These are phyloP conservation scores for Leucoraja ocellata DNA, from an alignment of 2,797 vertebrate genomes.

Conservation along the genomic window DNA sequence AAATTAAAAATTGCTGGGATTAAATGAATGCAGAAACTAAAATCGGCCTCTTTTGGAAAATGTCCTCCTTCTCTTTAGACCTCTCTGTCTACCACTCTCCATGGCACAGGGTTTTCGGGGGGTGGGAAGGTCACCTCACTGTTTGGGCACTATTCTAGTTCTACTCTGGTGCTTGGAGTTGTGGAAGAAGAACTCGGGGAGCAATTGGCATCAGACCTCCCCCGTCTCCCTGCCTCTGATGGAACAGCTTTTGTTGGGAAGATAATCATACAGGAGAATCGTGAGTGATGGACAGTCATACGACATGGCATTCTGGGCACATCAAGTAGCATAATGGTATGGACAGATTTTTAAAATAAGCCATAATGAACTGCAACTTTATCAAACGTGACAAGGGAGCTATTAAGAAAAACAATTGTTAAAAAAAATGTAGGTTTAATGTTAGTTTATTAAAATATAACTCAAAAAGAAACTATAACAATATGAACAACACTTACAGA, in stretches of 20 bases:
- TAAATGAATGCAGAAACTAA: background rate
- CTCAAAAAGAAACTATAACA: conserved; percentile 36
- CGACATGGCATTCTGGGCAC: background rate
- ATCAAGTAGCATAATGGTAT: background rate
- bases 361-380: conserved; percentile 37
- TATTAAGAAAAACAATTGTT: conserved; percentile 27
- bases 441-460: conserved; percentile 35
- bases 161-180: background rate
- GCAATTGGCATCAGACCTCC: background rate
- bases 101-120: background rate
- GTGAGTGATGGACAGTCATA: background rate
- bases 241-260: background rate
- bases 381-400: conserved; percentile 10
- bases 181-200: background rate
- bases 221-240: background rate
- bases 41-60: background rate
- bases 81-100: background rate
- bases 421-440: conserved; percentile 28
- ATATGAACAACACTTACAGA: conserved; percentile 35
- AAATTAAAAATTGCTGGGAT: background rate
- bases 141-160: background rate
- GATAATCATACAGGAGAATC: background rate
- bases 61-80: background rate
- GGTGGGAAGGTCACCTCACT: background rate
- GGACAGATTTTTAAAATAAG: conserved; percentile 33